Evolutionary conservation across 1,140 invertebrate species (phyloP), one percentile per base, ranked within the genome.

Genomic region (Sarcophaga bullata): DNA sequence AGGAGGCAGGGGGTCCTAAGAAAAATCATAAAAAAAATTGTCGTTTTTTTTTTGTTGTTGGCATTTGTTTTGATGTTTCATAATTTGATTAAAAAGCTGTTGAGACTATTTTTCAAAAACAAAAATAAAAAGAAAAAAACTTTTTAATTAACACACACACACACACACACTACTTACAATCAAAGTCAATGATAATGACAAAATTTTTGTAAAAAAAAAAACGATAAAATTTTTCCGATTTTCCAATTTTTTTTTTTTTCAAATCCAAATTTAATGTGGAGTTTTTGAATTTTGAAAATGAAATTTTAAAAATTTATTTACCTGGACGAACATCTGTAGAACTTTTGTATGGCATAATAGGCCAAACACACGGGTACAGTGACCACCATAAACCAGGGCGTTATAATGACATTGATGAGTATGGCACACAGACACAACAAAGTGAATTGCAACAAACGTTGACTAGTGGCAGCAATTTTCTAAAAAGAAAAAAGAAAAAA

Each of bases 401-500:
- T 94, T 13, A 95, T 92, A 17, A 93, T 91, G 1, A 93, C 92
- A 90, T 96, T 95, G 10, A 96, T 93, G 11, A 95, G 85, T 82
- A 95, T 92, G 7, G 95, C 94, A 3, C 94, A 95, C 3, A 92
- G 87, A 85, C 95, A 96, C 1, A 96, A 90, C 25, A 96, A 90
- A 1, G 93, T 91, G 84, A 96, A 94, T 86, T 95, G 94, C 15
- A 94, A 90, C 85, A 96, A 91, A 49, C 95, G 92, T 85, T 95
- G 94, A 80, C 95, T 92, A 4, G 95, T 93, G 52, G 93, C 94
- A 10, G 94, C 93, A 50, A 96, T 91, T 94, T 96, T 96, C 95
- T 96, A 89, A 25, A 80, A 83, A 50, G n/a, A 75, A 83, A 54
- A 62, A 17, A 15, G 17, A 5, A 80, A 76, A 58, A 80, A 62